Conservation (phyloP, 2,888 invertebrate species). For the Seira sanloemensis region DNA sequence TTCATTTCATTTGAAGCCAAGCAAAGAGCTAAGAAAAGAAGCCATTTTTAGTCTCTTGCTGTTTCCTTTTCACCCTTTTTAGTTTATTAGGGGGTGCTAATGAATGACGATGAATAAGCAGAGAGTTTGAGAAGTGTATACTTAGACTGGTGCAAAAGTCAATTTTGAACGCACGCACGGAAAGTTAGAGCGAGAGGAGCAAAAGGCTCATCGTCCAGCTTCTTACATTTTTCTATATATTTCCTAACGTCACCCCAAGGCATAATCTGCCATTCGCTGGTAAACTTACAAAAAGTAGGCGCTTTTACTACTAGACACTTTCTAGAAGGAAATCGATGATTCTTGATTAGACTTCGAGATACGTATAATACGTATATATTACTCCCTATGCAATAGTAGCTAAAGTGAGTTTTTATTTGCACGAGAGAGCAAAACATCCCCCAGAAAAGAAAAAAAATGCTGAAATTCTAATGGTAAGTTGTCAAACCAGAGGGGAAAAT, state of each 20-base stretch:
- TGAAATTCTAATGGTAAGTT: no score
- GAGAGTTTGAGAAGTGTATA: no score
- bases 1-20: background rate
- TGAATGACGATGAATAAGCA: background rate
- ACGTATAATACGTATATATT: no score
- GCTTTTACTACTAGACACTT: background rate
- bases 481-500: background rate
- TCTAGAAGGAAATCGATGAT: background rate
- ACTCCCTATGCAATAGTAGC: no score
- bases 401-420: background rate
- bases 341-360: background rate
- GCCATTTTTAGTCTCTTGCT: background rate
- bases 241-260: background rate
- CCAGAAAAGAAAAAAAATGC: background rate
- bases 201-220: no score
- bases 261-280: background rate
- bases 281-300: background rate
- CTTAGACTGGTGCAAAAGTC: no score
- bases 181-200: no score
- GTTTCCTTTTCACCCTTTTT: background rate
- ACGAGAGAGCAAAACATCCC: background rate
- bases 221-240: no score
- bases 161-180: no score
- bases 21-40: background rate
- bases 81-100: background rate